Evolutionary conservation across 2,888 invertebrate genomes (phyloP), one percentile per base, ranked within the genome.

Genomic region (Cataglyphis albicans): DNA sequence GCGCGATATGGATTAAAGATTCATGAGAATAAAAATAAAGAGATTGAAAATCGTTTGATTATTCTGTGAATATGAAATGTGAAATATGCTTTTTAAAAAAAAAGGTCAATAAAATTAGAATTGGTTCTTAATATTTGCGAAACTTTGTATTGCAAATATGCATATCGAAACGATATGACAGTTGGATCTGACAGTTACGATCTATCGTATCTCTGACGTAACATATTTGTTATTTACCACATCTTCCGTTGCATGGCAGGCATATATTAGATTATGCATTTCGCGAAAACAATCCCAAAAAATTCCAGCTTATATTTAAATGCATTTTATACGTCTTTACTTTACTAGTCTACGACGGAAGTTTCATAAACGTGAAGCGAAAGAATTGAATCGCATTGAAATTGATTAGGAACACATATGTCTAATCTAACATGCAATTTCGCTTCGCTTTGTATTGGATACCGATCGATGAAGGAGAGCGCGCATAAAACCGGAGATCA

Each of bases 291-390:
- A 67, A 41, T 67, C 57, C 57, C 41, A 41, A 78, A 55, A 67
- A 67, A n/a, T 78, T 78, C n/a, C 55, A 9, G 76, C 41, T 67
- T 55, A 67, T 67, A 67, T 67, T 78, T 78, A 67, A 67, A 65
- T 67, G 67, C 57, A 32, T 41, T 7, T 67, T 67, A 52, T 29
- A 48, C 52, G 10, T 35, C 35, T 44, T 44, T 44, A 44, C 15
- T 44, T 44, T 44, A 15, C 15, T 44, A 44, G 3, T 18, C 65
- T 25, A 21, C 38, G 44, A n/a, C n/a, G 55, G 44, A 78, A 67
- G 57, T 67, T 41, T 67, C 15, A 25, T 44, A 59, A 67, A 78
- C 29, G 41, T 41, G 38, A 25, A 32, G 4, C 29, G 65, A 65
- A 57, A 61, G n/a, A 67, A 78, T 55, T 41, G 57, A 41, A 67